phyloP scores from a whole-genome alignment of 1,140 invertebrate species.

The Cydia amplana region DNA sequence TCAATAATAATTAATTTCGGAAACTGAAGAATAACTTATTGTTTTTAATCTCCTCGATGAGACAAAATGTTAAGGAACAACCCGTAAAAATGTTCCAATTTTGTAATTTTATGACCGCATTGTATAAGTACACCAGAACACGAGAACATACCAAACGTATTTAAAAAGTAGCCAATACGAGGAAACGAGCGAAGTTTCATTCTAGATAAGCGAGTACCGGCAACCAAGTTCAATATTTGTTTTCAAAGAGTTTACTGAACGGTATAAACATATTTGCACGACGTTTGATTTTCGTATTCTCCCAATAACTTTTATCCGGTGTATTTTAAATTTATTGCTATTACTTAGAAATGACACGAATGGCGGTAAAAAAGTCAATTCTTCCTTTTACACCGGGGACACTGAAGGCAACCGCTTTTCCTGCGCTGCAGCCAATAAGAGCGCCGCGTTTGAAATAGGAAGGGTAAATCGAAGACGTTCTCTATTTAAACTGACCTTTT shows the following conservation, averaged over 20 bases:
- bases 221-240: neutral
- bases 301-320: neutral
- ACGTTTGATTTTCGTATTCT: neutral
- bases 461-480: conserved; percentile 15
- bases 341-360: neutral
- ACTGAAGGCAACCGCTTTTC: neutral
- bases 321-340: neutral
- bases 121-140: neutral
- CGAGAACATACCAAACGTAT: too few species aligned
- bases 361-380: neutral
- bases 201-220: conserved; percentile 13
- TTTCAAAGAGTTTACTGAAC: neutral
- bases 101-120: neutral
- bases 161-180: neutral
- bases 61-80: too few species aligned
- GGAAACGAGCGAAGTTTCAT: neutral
- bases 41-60: neutral
- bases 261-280: neutral
- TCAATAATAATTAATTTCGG: neutral
- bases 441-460: conserved; percentile 24
- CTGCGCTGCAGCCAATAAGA: conserved; percentile 22
- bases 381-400: neutral
- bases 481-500: conserved; percentile 13
- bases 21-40: neutral
- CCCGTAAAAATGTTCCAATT: neutral